Conservation (phyloP, 2,888 invertebrate species). For the Bhutanitis thaidina region DNA sequence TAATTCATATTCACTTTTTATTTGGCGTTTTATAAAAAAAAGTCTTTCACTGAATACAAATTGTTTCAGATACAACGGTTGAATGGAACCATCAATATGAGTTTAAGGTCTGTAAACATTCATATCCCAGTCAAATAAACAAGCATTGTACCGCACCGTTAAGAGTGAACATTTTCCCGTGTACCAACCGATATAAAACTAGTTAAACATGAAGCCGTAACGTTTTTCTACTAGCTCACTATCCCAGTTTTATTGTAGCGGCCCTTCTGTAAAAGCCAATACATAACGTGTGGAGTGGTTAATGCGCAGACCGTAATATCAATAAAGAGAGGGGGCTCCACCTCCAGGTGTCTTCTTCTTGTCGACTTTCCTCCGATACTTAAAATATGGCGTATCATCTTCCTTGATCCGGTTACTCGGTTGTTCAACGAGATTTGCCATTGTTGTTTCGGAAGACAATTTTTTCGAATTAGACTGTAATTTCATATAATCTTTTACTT, state of each 20-base stretch:
- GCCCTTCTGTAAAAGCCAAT: conserved; percentile 54
- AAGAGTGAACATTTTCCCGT: conserved; percentile 13
- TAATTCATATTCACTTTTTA: background rate
- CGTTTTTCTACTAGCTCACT: conserved; percentile 37
- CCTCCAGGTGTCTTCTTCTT: conserved; percentile 49
- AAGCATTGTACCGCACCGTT: conserved; percentile 1
- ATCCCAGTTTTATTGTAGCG: conserved; percentile 55
- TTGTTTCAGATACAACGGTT: too few relatives aligned
- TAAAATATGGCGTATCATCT: conserved; percentile 72
- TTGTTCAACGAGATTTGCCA: conserved; percentile 54
- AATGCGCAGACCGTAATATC: conserved; percentile 66
- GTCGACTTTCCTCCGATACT: conserved; percentile 61
- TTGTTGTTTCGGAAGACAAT: conserved; percentile 20
- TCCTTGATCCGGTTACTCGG: conserved; percentile 58
- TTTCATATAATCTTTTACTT: too few relatives aligned
- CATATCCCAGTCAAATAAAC: conserved; percentile 4
- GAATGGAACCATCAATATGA: background rate
- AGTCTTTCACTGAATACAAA: too few relatives aligned
- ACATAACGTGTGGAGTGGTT: conserved; percentile 60
- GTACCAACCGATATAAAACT: conserved; percentile 17
- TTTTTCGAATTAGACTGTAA: too few relatives aligned
- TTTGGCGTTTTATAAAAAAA: background rate
- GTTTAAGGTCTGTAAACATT: conserved; percentile 1
- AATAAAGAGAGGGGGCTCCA: conserved; percentile 56
- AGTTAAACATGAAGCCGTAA: conserved; percentile 27